Base-by-base conservation (phyloP, 2,113 vertebrate genomes). In the Stegastes partitus region DNA sequence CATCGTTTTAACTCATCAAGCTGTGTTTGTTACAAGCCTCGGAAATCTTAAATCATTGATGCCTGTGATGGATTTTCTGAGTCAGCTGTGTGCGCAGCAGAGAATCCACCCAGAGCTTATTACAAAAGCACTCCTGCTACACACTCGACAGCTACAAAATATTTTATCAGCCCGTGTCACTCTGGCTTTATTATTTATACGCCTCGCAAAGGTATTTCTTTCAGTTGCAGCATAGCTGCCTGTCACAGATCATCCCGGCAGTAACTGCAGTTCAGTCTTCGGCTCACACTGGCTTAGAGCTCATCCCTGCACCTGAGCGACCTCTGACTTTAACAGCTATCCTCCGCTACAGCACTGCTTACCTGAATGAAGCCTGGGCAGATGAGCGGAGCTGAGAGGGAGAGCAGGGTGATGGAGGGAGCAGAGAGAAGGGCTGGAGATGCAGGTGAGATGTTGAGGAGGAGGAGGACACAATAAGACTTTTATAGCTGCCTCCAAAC, bases 401-500 rank as follows among this genome's bases (percentile, higher is more conserved):
- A 67, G 55, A 65, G 49, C 54, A 69, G 66, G 55, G 65, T 53
- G 64, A 86, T 67, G 58, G 72, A 84, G 73, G 59, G 59, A 59
- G 68, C 11, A 16, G 47, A 55, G 37, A 70, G 55, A 62, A 25
- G 53, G 71, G 62, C 47, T 68, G 55, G 47, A 76, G 74, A 64
- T 70, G 49, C 56, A 59, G 59, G 76, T 75, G 72, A 74, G 84
- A 50, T 50, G 59, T 76, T 37, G 28, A 55, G 53, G 44, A 34
- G 31, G 31, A 34, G 57, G n/a, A 71, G 63, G 62, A 58, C 77
- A 81, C 73, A 83, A 76, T 79, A 78, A 80, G 68, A 74, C 87
- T 85, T 87, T 85, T 89, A 89, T 85, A 83, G 82, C 68, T 68
- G 56, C 79, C 62, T 54, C 64, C 9, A 26, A 62, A 74, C 71